Conservation (phyloP, 2,888 invertebrate genomes). For the Therioaphis trifolii region DNA sequence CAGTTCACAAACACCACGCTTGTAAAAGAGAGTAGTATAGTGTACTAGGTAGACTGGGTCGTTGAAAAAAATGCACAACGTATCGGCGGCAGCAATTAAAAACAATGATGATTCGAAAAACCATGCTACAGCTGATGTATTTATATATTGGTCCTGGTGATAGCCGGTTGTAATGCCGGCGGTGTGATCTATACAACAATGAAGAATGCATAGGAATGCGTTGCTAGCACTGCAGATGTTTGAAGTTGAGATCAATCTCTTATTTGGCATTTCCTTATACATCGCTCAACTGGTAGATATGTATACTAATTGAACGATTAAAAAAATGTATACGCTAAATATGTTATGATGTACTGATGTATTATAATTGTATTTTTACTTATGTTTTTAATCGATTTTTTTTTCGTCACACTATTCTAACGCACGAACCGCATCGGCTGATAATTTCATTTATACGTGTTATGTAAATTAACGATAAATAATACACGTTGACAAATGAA, state of each 20-base stretch:
- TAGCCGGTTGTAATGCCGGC: constrained; percentile 34
- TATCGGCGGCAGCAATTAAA: constrained; percentile 45
- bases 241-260: constrained; percentile 48
- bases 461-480: constrained; percentile 10
- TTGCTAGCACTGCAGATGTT: constrained; percentile 43
- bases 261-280: constrained; percentile 32
- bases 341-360: too few relatives aligned
- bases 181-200: constrained; percentile 58
- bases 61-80: constrained; percentile 43
- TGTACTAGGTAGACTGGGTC: constrained; percentile 17
- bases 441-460: background rate
- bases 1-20: constrained; percentile 23
- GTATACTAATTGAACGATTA: constrained; percentile 36
- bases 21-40: constrained; percentile 5
- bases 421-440: too few relatives aligned
- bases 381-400: background rate
- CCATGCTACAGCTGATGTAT: constrained; percentile 28
- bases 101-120: constrained; percentile 59
- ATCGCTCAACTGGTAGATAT: background rate
- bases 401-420: too few relatives aligned
- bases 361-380: background rate
- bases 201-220: constrained; percentile 56
- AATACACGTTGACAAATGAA: constrained; percentile 21
- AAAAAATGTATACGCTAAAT: constrained; percentile 11
- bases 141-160: constrained; percentile 22